Evolutionary conservation across 1,140 invertebrate genomes (phyloP).

Genomic region (Drosophila sp.): DNA sequence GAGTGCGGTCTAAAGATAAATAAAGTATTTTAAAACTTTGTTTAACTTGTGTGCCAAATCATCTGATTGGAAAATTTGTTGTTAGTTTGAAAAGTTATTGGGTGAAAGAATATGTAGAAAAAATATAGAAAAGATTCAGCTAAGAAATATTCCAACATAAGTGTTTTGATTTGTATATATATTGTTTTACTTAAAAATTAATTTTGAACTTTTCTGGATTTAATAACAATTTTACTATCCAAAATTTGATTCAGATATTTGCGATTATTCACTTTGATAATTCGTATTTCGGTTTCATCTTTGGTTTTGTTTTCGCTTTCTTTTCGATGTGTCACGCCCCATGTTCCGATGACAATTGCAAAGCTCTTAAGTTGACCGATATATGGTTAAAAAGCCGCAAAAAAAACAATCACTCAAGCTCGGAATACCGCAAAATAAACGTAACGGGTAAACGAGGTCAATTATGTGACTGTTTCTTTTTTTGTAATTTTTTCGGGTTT

Average conservation of each 20-base stretch:
- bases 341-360: slow-evolving; percentile 62
- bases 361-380: slow-evolving; percentile 50
- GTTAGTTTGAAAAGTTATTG: too few species aligned
- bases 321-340: slow-evolving; percentile 69
- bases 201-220: background rate
- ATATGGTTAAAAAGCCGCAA: slow-evolving; percentile 43
- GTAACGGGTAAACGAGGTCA: slow-evolving; percentile 50
- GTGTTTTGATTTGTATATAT: too few species aligned
- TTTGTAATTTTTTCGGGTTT: slow-evolving; percentile 18
- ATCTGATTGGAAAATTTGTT: too few species aligned
- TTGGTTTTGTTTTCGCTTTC: slow-evolving; percentile 63
- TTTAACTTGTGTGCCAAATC: too few species aligned
- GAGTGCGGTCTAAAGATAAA: too few species aligned
- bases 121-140: too few species aligned
- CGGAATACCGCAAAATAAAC: slow-evolving; percentile 35
- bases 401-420: slow-evolving; percentile 55
- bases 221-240: background rate
- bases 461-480: slow-evolving; percentile 44
- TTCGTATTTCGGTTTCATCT: slow-evolving; percentile 19
- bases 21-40: background rate
- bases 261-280: slow-evolving; percentile 52
- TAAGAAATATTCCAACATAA: too few species aligned
- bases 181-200: too few species aligned
- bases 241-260: slow-evolving; percentile 19
- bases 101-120: too few species aligned